phyloP scores from a whole-genome alignment of 1,140 invertebrate genomes.

The Mycetomoellerius zeteki region DNA sequence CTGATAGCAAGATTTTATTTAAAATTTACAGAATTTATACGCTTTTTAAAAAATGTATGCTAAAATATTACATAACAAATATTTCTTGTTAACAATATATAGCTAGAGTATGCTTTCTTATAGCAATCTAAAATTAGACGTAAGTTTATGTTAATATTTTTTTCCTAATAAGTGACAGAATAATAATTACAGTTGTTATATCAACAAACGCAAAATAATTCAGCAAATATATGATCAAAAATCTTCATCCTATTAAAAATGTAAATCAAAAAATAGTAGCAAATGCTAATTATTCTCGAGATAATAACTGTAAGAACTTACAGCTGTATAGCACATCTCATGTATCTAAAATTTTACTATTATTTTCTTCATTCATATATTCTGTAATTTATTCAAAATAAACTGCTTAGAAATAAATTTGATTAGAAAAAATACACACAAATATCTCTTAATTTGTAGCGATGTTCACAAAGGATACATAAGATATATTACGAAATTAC shows the following conservation, averaged over 20 bases:
- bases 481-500: background rate
- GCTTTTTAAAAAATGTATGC: background rate
- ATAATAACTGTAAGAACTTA: background rate
- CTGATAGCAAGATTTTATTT: background rate
- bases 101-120: background rate
- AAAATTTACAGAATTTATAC: background rate
- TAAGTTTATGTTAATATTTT: background rate
- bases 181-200: background rate
- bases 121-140: background rate
- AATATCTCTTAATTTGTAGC: too few relatives aligned
- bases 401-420: background rate
- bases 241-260: background rate
- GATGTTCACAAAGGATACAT: background rate
- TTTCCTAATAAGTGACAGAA: background rate
- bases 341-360: background rate
- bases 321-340: background rate
- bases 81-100: background rate
- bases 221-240: background rate
- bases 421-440: too few relatives aligned
- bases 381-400: background rate
- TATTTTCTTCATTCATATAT: background rate
- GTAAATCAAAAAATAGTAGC: background rate
- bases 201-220: background rate
- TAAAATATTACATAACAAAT: background rate
- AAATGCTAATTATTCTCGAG: background rate